A percentile compares a stretch with the other conserved stretches of the same genome.
Evolutionary conservation across 2,888 invertebrate genomes (phyloP).

Genomic region (Andrena camellia): DNA sequence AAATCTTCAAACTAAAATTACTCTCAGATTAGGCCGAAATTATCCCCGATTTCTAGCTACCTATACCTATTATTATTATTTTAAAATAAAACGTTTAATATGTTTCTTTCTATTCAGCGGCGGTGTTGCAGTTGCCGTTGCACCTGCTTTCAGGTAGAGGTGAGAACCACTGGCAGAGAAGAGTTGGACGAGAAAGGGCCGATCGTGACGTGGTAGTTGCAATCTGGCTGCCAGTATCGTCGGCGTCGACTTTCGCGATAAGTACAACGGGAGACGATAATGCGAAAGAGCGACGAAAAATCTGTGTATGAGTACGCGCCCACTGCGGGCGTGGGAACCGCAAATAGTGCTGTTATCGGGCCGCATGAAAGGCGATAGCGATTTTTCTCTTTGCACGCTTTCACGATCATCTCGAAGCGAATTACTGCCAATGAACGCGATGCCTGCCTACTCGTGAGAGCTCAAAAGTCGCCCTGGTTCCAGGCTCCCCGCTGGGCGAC

Average conservation of each 20-base stretch:
- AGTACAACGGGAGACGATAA: conserved; percentile 63
- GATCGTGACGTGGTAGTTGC: conserved; percentile 53
- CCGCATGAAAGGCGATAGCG: conserved; percentile 59
- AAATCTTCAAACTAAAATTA: too few relatives aligned
- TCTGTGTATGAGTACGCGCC: conserved; percentile 55
- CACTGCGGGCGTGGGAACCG: conserved; percentile 70
- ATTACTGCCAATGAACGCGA: conserved; percentile 40
- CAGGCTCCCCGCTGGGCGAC: conserved; percentile 19
- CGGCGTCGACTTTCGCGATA: conserved; percentile 70
- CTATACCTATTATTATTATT: background rate
- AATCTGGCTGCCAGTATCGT: conserved; percentile 55
- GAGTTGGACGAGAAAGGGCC: conserved; percentile 53
- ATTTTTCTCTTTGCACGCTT: conserved; percentile 48
- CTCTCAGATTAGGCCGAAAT: too few relatives aligned
- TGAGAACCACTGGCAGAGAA: conserved; percentile 56
- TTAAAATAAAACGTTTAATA: background rate
- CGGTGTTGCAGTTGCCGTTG: background rate
- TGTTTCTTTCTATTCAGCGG: background rate
- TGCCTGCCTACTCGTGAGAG: conserved; percentile 49
- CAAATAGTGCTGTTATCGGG: conserved; percentile 68
- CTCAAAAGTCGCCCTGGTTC: conserved; percentile 33
- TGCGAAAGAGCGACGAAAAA: conserved; percentile 65
- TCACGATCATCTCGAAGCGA: conserved; percentile 37
- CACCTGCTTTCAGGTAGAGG: conserved; percentile 12
- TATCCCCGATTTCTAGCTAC: too few relatives aligned